Percentiles rank a stretch among this genome's conserved stretches.
phyloP scores from a whole-genome alignment of 2,113 vertebrate species.

The Lycaon pictus region DNA sequence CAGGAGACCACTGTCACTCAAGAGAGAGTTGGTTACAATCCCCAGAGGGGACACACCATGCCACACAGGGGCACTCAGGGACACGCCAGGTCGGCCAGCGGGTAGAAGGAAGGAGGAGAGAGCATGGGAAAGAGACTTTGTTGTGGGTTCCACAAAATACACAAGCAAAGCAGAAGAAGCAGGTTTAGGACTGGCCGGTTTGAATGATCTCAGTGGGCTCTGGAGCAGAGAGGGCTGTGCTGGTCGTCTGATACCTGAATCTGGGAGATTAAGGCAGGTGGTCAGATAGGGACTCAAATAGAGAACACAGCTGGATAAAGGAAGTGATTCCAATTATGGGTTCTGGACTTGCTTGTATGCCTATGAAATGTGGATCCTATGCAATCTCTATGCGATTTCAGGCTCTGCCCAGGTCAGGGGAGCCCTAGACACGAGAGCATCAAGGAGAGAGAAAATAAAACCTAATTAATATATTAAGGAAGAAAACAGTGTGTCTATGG shows the following conservation, averaged over 20 bases:
- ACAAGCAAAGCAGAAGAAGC: neutral
- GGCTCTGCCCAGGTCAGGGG: no score
- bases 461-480: neutral
- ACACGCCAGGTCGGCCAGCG: neutral
- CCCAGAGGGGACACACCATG: neutral
- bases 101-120: neutral
- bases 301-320: neutral
- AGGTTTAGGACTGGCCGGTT: neutral
- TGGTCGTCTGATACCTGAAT: accelerated
- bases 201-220: neutral
- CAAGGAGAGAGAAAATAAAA: neutral
- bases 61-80: neutral
- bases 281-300: no score
- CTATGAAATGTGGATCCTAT: neutral
- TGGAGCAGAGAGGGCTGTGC: neutral
- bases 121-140: neutral
- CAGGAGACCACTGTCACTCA: neutral
- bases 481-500: neutral
- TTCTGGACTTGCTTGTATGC: neutral
- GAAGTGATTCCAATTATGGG: neutral
- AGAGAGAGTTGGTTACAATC: neutral
- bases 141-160: neutral
- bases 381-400: neutral
- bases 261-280: neutral
- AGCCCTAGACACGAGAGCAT: neutral